Percentiles rank a stretch among this genome's conserved stretches.
These are phyloP conservation scores for Eolophus roseicapilla DNA, from an alignment of 2,113 vertebrate species.

Conservation along the genomic window DNA sequence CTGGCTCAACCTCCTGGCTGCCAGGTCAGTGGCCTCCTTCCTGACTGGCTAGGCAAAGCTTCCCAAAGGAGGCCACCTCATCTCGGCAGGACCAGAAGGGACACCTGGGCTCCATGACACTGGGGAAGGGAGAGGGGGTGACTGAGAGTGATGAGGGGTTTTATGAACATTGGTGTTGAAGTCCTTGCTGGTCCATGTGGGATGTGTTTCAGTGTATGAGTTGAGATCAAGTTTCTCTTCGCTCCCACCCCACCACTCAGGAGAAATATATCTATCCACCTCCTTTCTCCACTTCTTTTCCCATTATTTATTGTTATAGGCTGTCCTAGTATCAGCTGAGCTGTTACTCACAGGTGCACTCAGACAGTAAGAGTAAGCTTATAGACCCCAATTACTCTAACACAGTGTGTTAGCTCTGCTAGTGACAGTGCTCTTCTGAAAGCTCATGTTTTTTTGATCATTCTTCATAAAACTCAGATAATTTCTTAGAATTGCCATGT, in stretches of 20 bases:
- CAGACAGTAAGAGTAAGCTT: not conserved
- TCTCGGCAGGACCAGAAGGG: not conserved
- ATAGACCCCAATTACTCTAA: not conserved
- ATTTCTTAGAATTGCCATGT: not conserved
- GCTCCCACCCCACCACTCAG: not conserved
- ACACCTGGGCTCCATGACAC: accelerated
- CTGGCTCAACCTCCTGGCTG: not conserved
- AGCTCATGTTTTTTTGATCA: not conserved
- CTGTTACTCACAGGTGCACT: not conserved
- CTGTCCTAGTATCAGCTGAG: not conserved
- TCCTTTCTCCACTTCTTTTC: not conserved
- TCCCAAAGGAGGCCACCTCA: not conserved
- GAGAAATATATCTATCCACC: not conserved
- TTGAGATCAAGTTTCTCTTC: not conserved
- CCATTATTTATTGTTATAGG: not conserved
- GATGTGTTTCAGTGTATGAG: not conserved
- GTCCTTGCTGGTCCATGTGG: accelerated
- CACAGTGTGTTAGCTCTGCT: not conserved
- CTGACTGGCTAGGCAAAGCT: not conserved
- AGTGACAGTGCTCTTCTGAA: not conserved
- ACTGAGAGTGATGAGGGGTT: not conserved
- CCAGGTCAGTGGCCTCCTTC: accelerated
- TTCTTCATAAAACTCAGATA: not conserved
- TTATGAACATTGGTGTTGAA: not conserved
- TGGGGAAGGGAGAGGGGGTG: not conserved